These are phyloP conservation scores for Laothoe populi DNA, from an alignment of 2,888 invertebrate species.

Conservation along the genomic window DNA sequence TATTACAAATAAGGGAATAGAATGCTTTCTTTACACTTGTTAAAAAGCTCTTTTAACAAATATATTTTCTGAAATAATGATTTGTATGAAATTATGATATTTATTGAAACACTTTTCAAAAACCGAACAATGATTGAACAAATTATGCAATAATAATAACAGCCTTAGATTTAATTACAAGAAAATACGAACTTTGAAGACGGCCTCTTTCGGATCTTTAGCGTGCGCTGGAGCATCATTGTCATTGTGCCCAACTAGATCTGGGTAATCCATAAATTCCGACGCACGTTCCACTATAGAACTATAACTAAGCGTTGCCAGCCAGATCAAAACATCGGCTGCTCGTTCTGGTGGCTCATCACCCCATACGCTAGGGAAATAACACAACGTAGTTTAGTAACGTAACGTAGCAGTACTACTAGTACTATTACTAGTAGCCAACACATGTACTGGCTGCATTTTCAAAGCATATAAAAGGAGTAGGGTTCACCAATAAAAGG, in stretches of 20 bases:
- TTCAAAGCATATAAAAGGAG: not conserved
- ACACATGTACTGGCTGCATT: too few relatives aligned
- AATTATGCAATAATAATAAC: too few relatives aligned
- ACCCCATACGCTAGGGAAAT: conserved; percentile 60
- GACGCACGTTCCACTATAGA: conserved; percentile 60
- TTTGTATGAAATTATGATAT: too few relatives aligned
- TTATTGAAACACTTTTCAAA: too few relatives aligned
- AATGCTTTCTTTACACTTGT: too few relatives aligned
- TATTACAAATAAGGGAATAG: too few relatives aligned
- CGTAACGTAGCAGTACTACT: too few relatives aligned
- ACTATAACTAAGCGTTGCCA: conserved; percentile 72
- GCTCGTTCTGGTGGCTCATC: conserved; percentile 60
- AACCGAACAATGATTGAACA: too few relatives aligned
- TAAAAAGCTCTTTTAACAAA: too few relatives aligned
- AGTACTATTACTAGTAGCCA: not conserved
- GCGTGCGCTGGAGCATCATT: conserved; percentile 47
- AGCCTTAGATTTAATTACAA: not conserved
- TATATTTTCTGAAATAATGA: too few relatives aligned
- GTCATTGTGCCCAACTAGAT: conserved; percentile 51
- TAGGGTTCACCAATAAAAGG: too few relatives aligned
- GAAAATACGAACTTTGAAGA: conserved; percentile 61
- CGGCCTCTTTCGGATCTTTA: conserved; percentile 64
- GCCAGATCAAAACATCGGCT: conserved; percentile 70
- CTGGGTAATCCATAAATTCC: conserved; percentile 55
- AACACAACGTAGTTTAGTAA: too few relatives aligned